Base-by-base conservation (phyloP, 1,140 invertebrate species). In the Drosophila busckii region DNA sequence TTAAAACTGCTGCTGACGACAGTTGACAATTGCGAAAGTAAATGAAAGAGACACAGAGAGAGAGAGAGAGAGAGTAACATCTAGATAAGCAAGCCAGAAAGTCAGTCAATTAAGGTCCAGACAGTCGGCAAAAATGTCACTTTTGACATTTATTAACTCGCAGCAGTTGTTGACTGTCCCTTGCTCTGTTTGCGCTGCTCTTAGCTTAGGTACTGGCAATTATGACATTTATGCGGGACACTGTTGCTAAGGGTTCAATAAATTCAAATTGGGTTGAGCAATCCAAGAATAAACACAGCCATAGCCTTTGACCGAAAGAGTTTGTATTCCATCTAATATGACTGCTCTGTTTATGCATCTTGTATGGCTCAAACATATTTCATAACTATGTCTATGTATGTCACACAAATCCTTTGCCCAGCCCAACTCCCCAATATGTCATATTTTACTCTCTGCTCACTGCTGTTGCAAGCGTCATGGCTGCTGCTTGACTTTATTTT, bases 121-220 rank as follows among this genome's bases (percentile, higher is more conserved):
- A 35, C 13, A 49, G 19, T 49, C 32, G 15, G 13, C 29, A n/a
- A 56, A 42, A 55, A 58, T 73, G 69, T 62, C 75, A 66, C 76
- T 40, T 61, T 49, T 66, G 75, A 69, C 75, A 66, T 82, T 80
- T 80, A 80, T 80, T 80, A 69, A 73, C 59, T 69, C 58, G 52
- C 64, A n/a, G n/a, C n/a, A 73, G 65, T 82, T 80, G 69, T 61
- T 68, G 62, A 34, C 31, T 62, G 40, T 55, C 26, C 16, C 23
- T 10, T 42, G 16, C 10, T 29, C 8, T 29, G n/a, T 16, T 50
- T 44, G 15, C 40, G 19, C 46, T 32, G 9, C 41, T 50, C n/a
- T n/a, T n/a, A n/a, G 45, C 46, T 50, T 58, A 35, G 54, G 37
- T 54, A 38, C 23, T 29, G 40, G 19, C 10, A 29, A 38, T 71